phyloP scores from a whole-genome alignment of 2,113 vertebrate genomes.

The Notothenia coriiceps region DNA sequence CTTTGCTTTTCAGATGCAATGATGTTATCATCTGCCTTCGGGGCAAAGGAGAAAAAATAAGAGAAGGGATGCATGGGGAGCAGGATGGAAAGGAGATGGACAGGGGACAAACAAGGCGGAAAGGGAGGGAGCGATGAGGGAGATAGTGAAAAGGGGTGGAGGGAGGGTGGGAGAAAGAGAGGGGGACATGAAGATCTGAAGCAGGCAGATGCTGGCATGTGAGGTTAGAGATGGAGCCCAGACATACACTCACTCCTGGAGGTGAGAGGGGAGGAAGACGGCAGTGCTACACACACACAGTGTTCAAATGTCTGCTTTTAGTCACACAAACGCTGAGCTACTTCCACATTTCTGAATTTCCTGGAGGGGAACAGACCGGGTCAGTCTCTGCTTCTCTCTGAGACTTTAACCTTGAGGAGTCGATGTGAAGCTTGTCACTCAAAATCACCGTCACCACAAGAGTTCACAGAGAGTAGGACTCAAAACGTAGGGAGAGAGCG shows the following conservation, averaged over 20 bases:
- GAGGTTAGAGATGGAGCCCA: constrained; percentile 62
- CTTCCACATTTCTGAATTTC: constrained; percentile 16
- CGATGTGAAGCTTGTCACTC: constrained; percentile 57
- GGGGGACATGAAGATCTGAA: constrained; percentile 61
- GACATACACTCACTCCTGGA: constrained; percentile 53
- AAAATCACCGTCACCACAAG: constrained; percentile 50
- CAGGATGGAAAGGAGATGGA: constrained; percentile 38
- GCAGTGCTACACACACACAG: not conserved
- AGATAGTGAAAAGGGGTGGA: constrained; percentile 24
- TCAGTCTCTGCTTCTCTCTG: constrained; percentile 13
- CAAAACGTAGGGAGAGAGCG: not conserved
- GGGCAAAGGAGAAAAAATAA: constrained; percentile 49
- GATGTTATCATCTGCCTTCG: constrained; percentile 79
- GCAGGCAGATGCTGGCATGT: constrained; percentile 69
- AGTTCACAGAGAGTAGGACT: not conserved
- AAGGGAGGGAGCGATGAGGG: constrained; percentile 26
- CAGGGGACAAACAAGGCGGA: constrained; percentile 33
- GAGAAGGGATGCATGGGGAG: constrained; percentile 39
- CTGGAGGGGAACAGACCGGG: constrained; percentile 7
- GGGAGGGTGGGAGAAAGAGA: constrained; percentile 18
- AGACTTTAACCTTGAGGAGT: constrained; percentile 57
- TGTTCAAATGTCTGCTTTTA: constrained; percentile 4
- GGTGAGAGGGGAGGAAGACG: not conserved
- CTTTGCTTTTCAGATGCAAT: constrained; percentile 73
- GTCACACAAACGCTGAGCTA: constrained; percentile 1